These are phyloP conservation scores for Todus mexicanus DNA, from an alignment of 2,797 vertebrate genomes.

Conservation along the genomic window DNA sequence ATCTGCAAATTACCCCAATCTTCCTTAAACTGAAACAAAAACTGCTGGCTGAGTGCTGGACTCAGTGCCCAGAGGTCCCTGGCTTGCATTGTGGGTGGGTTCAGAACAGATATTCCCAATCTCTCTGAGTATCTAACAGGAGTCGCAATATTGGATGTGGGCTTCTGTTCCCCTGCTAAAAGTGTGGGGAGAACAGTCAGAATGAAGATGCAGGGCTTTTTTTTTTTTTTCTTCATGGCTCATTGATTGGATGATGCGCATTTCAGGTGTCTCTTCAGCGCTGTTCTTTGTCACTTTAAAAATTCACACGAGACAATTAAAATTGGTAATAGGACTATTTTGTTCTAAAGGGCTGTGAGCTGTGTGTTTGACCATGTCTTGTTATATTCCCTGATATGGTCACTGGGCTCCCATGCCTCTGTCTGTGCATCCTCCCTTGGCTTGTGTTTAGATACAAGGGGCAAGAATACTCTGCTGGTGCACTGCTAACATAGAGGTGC, in stretches of 20 bases:
- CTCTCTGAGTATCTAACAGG: neutral
- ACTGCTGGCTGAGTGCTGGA: neutral
- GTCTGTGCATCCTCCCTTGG: neutral
- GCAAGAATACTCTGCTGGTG: fast-evolving
- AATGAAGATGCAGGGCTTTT: neutral
- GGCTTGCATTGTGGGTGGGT: neutral
- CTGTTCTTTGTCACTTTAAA: neutral
- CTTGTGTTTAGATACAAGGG: neutral
- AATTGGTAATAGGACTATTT: neutral
- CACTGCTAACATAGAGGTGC: neutral
- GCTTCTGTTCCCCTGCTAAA: neutral
- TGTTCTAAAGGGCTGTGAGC: neutral
- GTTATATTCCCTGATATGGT: fast-evolving
- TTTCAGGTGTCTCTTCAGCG: neutral
- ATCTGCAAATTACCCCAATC: neutral
- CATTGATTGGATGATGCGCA: neutral
- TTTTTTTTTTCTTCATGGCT: neutral
- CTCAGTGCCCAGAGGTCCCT: neutral
- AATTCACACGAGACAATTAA: neutral
- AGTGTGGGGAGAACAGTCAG: neutral
- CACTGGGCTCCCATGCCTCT: neutral
- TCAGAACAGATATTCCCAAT: neutral
- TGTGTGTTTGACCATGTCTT: neutral
- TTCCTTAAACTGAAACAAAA: neutral
- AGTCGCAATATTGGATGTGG: neutral